Evolutionary conservation across 2,113 vertebrate genomes (phyloP).

Genomic region (Anhinga rufa): DNA sequence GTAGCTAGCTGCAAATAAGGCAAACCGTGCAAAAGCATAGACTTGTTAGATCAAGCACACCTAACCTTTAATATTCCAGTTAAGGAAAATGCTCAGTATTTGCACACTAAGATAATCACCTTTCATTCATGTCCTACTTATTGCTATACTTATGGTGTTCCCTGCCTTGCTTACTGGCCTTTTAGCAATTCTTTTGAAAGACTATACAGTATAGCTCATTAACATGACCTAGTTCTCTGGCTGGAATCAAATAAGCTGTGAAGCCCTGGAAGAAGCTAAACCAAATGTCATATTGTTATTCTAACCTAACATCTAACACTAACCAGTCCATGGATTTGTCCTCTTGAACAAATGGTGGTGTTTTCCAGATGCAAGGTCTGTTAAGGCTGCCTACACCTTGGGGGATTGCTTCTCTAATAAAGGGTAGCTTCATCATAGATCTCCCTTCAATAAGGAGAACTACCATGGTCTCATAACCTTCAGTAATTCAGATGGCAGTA

Average conservation of each 20-base stretch:
- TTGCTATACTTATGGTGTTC: neutral
- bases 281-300: neutral
- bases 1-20: neutral
- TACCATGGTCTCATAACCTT: neutral
- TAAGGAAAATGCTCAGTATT: neutral
- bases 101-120: neutral
- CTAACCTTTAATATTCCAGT: neutral
- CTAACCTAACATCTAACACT: neutral
- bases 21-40: neutral
- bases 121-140: neutral
- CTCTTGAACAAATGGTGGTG: neutral
- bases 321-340: neutral
- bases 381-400: neutral
- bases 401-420: neutral
- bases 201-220: neutral
- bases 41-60: neutral
- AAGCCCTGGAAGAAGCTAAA: neutral
- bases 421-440: neutral
- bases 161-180: neutral
- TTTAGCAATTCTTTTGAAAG: neutral
- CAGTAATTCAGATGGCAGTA: neutral
- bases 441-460: neutral
- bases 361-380: neutral
- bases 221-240: neutral
- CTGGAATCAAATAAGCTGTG: neutral